Evolutionary conservation across 2,113 vertebrate species (phyloP).

Genomic region (Oostethus manadensis): DNA sequence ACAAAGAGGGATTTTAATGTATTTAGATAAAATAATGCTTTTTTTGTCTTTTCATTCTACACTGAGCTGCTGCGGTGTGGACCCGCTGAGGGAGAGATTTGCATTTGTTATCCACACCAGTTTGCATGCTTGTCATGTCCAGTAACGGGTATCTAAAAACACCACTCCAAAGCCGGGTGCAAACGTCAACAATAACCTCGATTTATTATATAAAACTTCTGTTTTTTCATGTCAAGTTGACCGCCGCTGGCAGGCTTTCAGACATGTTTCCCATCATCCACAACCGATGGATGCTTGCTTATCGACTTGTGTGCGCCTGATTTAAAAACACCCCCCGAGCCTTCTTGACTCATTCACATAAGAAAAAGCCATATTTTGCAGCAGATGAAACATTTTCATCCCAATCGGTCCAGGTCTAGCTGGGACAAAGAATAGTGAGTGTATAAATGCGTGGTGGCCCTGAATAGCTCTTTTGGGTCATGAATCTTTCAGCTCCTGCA

Average conservation of each 20-base stretch:
- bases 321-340: no score
- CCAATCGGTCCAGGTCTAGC: no score
- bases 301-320: no score
- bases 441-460: conserved; percentile 26
- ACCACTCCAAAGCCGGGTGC: neutral
- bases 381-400: no score
- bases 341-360: no score
- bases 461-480: conserved; percentile 61
- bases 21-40: conserved; percentile 65
- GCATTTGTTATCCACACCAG: conserved; percentile 22
- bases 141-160: neutral
- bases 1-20: conserved; percentile 51
- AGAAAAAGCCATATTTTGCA: no score
- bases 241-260: neutral
- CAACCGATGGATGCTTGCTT: neutral
- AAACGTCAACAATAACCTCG: neutral
- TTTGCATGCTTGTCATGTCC: conserved; percentile 1
- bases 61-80: conserved; percentile 19
- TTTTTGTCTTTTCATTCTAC: conserved; percentile 29
- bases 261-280: neutral
- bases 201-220: neutral
- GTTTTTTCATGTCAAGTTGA: neutral
- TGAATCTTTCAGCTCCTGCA: conserved; percentile 67
- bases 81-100: conserved; percentile 22
- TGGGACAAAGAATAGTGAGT: conserved; percentile 38